Evolutionary conservation across 2,797 vertebrate genomes (phyloP).

Genomic region (Pseudomugil tenellus): DNA sequence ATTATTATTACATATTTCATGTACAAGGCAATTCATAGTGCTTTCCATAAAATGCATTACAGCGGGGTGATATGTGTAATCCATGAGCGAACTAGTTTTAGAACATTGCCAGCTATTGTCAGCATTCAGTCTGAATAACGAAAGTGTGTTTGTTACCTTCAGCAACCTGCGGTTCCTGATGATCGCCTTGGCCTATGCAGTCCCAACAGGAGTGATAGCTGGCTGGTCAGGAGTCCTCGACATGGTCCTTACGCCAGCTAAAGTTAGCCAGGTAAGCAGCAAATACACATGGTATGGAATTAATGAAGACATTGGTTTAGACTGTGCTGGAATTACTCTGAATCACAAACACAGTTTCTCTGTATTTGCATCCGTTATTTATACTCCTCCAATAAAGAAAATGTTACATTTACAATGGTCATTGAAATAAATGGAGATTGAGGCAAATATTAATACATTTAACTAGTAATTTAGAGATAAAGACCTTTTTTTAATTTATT

Average conservation of each 20-base stretch:
- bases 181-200: constrained; percentile 94
- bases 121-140: not conserved
- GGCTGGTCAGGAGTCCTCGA: constrained; percentile 96
- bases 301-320: not conserved
- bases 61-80: too few species aligned
- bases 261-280: constrained; percentile 91
- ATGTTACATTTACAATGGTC: too few species aligned
- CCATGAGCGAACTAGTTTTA: too few species aligned
- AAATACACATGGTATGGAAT: not conserved
- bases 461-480: too few species aligned
- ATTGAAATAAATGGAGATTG: too few species aligned
- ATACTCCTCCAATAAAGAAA: too few species aligned
- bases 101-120: not conserved
- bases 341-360: not conserved
- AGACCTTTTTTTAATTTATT: too few species aligned
- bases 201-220: constrained; percentile 92
- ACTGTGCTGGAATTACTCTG: not conserved
- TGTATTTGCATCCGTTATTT: too few species aligned
- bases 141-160: constrained; percentile 27
- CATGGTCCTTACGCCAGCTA: constrained; percentile 93
- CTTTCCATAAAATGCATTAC: too few species aligned
- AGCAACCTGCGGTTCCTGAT: constrained; percentile 97
- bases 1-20: too few species aligned
- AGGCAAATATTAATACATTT: too few species aligned
- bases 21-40: too few species aligned